Base-by-base conservation (phyloP, 2,888 invertebrate genomes). In the Tillus elongatus region DNA sequence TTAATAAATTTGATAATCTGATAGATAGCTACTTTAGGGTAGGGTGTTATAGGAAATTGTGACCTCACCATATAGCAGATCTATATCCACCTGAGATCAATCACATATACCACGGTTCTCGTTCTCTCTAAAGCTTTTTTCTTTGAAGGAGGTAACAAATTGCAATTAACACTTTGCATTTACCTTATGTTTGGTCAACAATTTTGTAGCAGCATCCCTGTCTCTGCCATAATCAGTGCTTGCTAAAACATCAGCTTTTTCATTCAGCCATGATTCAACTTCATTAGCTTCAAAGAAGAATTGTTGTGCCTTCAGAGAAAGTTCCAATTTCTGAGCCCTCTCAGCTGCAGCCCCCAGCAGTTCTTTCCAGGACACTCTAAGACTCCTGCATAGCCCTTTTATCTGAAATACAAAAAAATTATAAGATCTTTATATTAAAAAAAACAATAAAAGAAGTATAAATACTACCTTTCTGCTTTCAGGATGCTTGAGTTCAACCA, bases 121-220 rank as follows among this genome's bases (percentile, higher is more conserved):
- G n/a, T n/a, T n/a, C n/a, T 19, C 24, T n/a, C 24, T 19, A 8
- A 8, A 6, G 6, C 24, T 19, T 19, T 19, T 19, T n/a, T 19
- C 6, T 19, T n/a, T 19, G n/a, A 19, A 8, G 6, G 6, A 19
- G 24, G 24, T 19, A n/a, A 19, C 24, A 8, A 19, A 19, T 19
- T n/a, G 6, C 6, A 19, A 19, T 19, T n/a, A n/a, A n/a, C n/a
- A n/a, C n/a, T n/a, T n/a, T n/a, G 15, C 13, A 37, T 41, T 45
- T 57, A 84, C 86, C 75, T 96, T 96, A 61, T 97, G 95, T 60
- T 91, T 89, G 1, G 95, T 92, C 11, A 97, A 70, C 29, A 96
- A 71, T 66, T 92, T 93, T 26, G 92, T 89, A 11, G 92, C 91
- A 1, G 89, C 77, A 54, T 90, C 90, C 19, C 91, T 73, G 64